Evolutionary conservation across 1,140 invertebrate genomes (phyloP), one percentile per base, ranked within the genome.

Genomic region (Patella vulgata): DNA sequence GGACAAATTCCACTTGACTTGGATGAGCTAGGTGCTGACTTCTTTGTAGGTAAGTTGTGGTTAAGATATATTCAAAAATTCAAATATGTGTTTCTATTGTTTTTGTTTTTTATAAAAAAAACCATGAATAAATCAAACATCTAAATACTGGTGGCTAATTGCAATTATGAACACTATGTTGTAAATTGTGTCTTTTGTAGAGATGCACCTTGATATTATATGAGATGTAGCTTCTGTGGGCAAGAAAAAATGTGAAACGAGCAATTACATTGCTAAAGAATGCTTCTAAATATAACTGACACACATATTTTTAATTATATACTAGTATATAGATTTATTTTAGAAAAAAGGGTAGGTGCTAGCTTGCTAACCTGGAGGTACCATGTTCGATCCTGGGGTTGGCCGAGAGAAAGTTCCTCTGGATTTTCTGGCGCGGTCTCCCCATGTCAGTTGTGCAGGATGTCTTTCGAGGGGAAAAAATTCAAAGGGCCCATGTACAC

Each of bases 1-100:
- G 77, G 77, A 12, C 74, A 76, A 6, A n/a, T 79, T 12, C 57
- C 54, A 2, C 46, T 77, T 1, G 63, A 75, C 57, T 33, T 79
- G 51, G 53, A 68, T 12, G 70, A 73, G 11, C 58, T 78, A 3
- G 66, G 68, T 8, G 75, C 72, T 9, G 77, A 79, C 48, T 70
- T 73, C 44, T 78, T 71, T 40, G 71, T 72, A 36, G 74, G 77
- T 79, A 66, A 31, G 65, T 59, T 42, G 5, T 21, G 2, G 0
- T 33, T 25, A 11, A 8, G 11, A 1, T 17, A 23, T 12, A 25
- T 33, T 55, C 39, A 17, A 17, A 43, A 21, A n/a, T n/a, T n/a
- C 42, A 43, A 5, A 43, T 43, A 43, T 9, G 42, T 21, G 4
- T 1, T 9, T 23, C 3, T 8, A 6, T 44, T 44, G n/a, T 4